Evolutionary conservation across 2,888 invertebrate genomes (phyloP).

Genomic region (Hydropsyche betteni): DNA sequence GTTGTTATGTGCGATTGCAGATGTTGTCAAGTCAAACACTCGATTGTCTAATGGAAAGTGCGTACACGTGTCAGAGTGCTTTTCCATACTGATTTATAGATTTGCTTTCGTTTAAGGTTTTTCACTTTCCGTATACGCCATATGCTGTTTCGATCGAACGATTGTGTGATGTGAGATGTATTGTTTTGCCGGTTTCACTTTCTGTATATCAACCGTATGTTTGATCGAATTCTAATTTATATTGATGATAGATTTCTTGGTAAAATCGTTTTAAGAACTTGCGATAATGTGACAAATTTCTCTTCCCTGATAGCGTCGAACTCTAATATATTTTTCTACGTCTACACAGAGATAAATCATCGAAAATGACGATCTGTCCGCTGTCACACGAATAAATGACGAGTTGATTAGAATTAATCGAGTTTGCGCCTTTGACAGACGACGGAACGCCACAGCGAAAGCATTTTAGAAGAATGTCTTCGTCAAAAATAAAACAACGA

Average conservation of each 20-base stretch:
- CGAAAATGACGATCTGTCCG: slow-evolving; percentile 31
- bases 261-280: neutral
- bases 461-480: no score
- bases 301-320: neutral
- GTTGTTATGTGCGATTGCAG: slow-evolving; percentile 27
- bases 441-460: neutral
- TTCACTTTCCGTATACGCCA: no score
- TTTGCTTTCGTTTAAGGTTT: neutral
- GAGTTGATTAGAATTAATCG: slow-evolving; percentile 42
- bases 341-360: slow-evolving; percentile 29
- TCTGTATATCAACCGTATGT: no score
- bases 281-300: neutral
- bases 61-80: neutral
- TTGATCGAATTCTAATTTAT: no score
- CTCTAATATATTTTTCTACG: neutral
- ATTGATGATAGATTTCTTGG: neutral
- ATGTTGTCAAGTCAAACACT: slow-evolving; percentile 21
- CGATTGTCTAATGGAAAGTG: neutral
- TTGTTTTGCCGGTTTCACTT: no score
- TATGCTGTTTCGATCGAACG: no score
- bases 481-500: no score
- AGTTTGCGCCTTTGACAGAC: slow-evolving; percentile 31
- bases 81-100: neutral
- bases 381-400: slow-evolving; percentile 41
- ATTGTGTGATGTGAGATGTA: no score